Base-by-base conservation (phyloP, 2,888 invertebrate genomes). In the Eledone cirrhosa region DNA sequence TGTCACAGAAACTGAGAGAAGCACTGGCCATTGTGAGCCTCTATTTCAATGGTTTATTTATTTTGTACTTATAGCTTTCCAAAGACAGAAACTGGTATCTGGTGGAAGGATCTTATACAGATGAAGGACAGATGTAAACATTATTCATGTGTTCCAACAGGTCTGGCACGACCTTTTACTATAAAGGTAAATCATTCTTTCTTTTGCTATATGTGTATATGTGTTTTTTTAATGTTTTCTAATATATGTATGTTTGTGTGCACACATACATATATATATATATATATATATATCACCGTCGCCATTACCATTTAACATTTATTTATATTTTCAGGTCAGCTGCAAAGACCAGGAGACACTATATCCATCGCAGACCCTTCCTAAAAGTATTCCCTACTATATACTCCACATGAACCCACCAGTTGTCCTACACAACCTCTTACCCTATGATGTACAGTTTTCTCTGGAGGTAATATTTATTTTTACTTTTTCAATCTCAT, bases 81-180 rank as follows among this genome's bases (percentile, higher is more conserved):
- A 85, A 93, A 94, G 19, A 94, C 94, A 47, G 93, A 93, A 0
- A 93, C 93, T 80, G 94, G 94, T 1, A 93, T 95, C 69, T 95
- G 95, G 94, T 96, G 95, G 95, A 94, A 93, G 91, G 95, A 95
- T 83, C 90, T 95, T 80, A 85, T 88, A 80, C 93, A 93, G 0
- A 93, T 94, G 84, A 91, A 94, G 80, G 94, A 94, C 74, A 92
- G 92, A 0, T 92, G 94, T 0, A 93, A 93, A 80, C 94, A 94
- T 86, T 91, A 95, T 83, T 92, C 93, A 80, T 96, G 95, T 87
- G 92, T 93, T 8, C 93, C 94, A 8, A 72, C 72, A 1, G 72
- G 33, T 31, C 72, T 33, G 29, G 72, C 72, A 41, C 86, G 86
- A 82, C 80, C 84, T 41, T 88, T 88, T 82, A 85, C 87, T 80